phyloP scores from a whole-genome alignment of 1,140 invertebrate species.

The Sycophaga agraensis region DNA sequence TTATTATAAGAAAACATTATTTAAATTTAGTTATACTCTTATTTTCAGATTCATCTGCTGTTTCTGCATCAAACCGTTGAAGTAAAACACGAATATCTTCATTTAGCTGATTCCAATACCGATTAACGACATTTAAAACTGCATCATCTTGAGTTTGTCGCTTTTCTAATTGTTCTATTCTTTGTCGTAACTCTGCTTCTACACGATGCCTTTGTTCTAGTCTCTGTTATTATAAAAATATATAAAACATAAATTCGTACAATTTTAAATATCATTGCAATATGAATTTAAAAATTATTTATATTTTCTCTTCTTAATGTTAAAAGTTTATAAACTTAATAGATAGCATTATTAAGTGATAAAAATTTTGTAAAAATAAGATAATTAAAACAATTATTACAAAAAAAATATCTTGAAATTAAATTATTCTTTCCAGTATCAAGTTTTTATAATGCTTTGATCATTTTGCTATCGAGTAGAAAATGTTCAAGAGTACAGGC shows the following conservation, averaged over 20 bases:
- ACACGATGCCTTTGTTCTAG: constrained; percentile 87
- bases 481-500: background rate
- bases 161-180: constrained; percentile 96
- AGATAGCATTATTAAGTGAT: no score
- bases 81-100: constrained; percentile 93
- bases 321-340: no score
- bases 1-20: constrained; percentile 5
- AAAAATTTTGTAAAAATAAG: no score
- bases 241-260: background rate
- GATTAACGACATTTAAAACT: constrained; percentile 95
- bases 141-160: constrained; percentile 97
- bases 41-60: constrained; percentile 93
- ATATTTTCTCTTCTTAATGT: no score
- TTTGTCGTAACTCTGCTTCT: constrained; percentile 84
- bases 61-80: constrained; percentile 96
- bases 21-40: constrained; percentile 67
- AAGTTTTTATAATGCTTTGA: background rate
- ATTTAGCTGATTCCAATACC: constrained; percentile 97
- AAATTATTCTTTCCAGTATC: no score
- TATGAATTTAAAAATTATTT: no score
- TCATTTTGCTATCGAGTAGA: background rate
- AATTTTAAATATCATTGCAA: no score
- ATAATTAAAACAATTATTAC: no score
- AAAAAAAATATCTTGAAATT: no score
- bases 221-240: constrained; percentile 59